Evolutionary conservation across 2,797 vertebrate species (phyloP).

Genomic region (Buphagus erythrorhynchus): DNA sequence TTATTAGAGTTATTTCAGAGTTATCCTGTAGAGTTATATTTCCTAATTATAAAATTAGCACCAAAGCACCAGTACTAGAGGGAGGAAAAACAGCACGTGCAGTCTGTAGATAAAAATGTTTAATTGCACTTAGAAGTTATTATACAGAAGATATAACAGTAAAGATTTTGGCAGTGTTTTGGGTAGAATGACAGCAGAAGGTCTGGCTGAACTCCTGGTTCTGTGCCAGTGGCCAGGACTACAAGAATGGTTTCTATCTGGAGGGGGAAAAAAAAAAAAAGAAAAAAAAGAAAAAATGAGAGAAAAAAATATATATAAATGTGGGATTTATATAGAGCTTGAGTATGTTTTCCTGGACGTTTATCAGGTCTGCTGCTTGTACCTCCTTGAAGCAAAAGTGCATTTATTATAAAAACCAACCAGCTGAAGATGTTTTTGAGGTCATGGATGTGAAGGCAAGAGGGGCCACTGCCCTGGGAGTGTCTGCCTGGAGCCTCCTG

Average conservation of each 20-base stretch:
- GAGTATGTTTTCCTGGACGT: not conserved
- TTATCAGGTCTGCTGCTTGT: not conserved
- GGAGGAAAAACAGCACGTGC: not conserved
- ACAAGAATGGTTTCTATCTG: not conserved
- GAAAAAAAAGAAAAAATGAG: no score
- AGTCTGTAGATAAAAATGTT: not conserved
- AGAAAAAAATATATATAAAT: no score
- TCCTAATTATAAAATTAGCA: not conserved
- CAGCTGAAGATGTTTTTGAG: accelerated
- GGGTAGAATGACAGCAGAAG: not conserved
- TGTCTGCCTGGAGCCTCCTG: not conserved
- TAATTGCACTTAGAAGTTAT: not conserved
- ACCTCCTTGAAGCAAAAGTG: not conserved
- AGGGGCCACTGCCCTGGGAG: not conserved
- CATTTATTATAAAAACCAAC: not conserved
- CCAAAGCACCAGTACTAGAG: not conserved
- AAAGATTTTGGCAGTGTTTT: not conserved
- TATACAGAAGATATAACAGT: not conserved
- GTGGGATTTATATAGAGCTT: not conserved
- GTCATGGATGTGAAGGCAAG: not conserved
- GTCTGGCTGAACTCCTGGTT: not conserved
- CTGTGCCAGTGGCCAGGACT: not conserved
- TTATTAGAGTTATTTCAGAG: not conserved
- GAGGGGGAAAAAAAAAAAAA: not conserved
- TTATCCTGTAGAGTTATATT: not conserved